A percentile compares a stretch with the other conserved stretches of the same genome.
These are phyloP conservation scores for Stenchaetothrips biformis DNA, from an alignment of 2,888 invertebrate genomes.

Conservation along the genomic window DNA sequence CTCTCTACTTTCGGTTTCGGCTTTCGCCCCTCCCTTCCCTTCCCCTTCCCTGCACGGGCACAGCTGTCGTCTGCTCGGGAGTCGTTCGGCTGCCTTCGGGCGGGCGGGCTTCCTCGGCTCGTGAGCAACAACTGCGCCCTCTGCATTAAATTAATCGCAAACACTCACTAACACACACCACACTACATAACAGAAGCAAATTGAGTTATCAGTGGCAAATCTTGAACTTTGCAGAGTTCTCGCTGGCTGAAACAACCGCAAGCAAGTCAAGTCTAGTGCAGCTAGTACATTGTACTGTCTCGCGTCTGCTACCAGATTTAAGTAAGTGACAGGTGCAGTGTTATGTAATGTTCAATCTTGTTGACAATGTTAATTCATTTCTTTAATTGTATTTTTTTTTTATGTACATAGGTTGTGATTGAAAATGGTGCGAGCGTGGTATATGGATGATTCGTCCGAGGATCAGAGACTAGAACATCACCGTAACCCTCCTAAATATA, in stretches of 20 bases:
- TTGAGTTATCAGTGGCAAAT: no score
- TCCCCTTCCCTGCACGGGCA: not conserved
- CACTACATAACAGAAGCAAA: no score
- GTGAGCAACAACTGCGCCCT: not conserved
- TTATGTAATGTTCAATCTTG: no score
- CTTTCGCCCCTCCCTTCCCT: not conserved
- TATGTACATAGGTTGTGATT: not conserved
- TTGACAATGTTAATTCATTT: no score
- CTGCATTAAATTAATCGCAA: not conserved
- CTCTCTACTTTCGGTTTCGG: not conserved
- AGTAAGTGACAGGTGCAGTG: no score
- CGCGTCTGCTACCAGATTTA: no score
- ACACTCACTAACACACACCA: no score
- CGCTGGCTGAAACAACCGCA: no score
- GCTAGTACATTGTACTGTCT: no score
- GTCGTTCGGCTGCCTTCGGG: not conserved
- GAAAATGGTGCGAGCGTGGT: conserved; percentile 41
- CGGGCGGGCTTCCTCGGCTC: not conserved
- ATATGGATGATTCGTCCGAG: conserved; percentile 38
- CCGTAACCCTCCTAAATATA: conserved; percentile 64
- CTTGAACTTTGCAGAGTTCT: no score
- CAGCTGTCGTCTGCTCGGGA: not conserved
- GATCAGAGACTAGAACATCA: conserved; percentile 85
- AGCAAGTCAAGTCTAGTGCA: no score
- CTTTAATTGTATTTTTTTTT: no score